Evolutionary conservation across 2,888 invertebrate species (phyloP).

Genomic region (Aethes cnicana): DNA sequence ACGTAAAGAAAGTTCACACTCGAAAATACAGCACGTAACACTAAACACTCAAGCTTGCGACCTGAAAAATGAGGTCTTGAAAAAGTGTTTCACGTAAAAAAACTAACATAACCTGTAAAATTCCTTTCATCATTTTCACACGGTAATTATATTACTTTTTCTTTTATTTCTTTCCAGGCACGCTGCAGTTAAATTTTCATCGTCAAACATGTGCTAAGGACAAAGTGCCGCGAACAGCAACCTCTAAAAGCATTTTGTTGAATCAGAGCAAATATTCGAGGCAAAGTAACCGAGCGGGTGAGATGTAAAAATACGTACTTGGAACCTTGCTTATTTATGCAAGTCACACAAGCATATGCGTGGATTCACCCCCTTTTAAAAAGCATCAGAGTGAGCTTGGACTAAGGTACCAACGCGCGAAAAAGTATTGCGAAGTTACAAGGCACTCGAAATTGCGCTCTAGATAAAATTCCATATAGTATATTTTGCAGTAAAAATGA

Average conservation of each 20-base stretch:
- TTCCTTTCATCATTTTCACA: no score
- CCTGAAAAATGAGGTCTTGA: no score
- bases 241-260: constrained; percentile 9
- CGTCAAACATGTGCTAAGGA: neutral
- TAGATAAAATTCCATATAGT: neutral
- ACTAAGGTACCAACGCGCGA: neutral
- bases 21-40: no score
- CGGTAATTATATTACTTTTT: no score
- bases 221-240: neutral
- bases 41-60: no score
- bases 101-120: no score
- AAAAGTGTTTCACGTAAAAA: no score
- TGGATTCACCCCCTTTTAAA: neutral
- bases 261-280: constrained; percentile 8
- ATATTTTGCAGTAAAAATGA: no score
- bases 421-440: neutral
- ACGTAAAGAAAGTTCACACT: no score
- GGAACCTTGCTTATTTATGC: constrained; percentile 7
- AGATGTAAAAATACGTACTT: neutral
- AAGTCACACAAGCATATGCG: neutral
- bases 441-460: neutral
- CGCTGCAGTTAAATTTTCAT: no score
- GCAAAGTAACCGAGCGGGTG: constrained; percentile 1
- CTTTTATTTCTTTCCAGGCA: no score
- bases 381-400: neutral